phyloP scores from a whole-genome alignment of 2,797 vertebrate genomes.

The Tapirus indicus region DNA sequence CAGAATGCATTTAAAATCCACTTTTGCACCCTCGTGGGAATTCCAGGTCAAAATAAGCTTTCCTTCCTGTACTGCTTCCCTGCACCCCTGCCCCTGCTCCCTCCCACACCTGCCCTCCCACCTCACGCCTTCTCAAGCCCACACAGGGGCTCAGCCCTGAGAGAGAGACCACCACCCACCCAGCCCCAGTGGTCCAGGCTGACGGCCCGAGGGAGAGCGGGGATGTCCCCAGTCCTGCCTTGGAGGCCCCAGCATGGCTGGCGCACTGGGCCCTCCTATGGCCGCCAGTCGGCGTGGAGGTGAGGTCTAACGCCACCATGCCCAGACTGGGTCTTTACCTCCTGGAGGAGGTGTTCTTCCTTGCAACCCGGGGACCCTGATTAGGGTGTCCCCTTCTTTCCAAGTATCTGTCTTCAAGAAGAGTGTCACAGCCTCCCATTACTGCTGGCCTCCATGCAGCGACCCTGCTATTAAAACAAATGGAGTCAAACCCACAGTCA shows the following conservation, averaged over 20 bases:
- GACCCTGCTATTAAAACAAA: too few relatives aligned
- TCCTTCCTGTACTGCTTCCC: not conserved
- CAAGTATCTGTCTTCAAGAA: not conserved
- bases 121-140: not conserved
- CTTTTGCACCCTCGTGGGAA: too few relatives aligned
- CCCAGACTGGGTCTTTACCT: not conserved
- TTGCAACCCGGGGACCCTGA: fast-evolving
- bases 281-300: not conserved
- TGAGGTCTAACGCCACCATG: not conserved
- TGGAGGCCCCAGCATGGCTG: not conserved
- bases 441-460: fast-evolving
- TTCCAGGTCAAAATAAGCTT: not conserved
- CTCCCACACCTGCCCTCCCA: not conserved
- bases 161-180: too few relatives aligned
- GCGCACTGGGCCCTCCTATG: not conserved
- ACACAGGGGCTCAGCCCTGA: not conserved
- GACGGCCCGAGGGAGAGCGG: too few relatives aligned
- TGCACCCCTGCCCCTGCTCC: not conserved
- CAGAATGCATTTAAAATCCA: not conserved
- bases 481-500: fast-evolving
- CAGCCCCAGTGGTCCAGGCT: not conserved
- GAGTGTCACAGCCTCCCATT: fast-evolving
- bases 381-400: not conserved
- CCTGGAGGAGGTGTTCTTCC: not conserved
- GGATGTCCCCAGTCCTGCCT: not conserved